Evolutionary conservation across 2,797 vertebrate species (phyloP).

Genomic region (Sparidentex hasta): DNA sequence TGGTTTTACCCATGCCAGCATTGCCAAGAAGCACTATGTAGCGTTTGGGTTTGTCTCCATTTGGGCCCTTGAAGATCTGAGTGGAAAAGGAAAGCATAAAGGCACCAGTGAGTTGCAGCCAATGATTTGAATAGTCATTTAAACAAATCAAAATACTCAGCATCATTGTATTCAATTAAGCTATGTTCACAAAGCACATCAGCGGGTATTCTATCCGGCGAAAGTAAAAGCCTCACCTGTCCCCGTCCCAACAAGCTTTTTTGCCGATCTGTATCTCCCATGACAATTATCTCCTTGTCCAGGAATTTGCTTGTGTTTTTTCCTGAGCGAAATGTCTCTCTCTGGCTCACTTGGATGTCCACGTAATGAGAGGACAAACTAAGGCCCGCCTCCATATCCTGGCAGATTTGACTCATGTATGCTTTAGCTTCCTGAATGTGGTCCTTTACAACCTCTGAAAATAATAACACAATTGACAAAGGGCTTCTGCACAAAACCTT

Average conservation of each 20-base stretch:
- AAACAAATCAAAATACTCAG: neutral
- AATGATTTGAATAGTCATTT: neutral
- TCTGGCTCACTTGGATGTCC: slow-evolving; percentile 82
- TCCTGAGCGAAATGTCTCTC: slow-evolving; percentile 80
- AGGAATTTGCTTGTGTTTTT: slow-evolving; percentile 84
- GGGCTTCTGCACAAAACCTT: neutral
- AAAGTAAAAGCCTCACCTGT: slow-evolving; percentile 72
- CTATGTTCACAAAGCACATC: neutral
- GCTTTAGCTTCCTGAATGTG: slow-evolving; percentile 82
- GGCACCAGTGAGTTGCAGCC: neutral
- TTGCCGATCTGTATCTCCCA: slow-evolving; percentile 83
- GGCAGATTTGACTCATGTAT: slow-evolving; percentile 75
- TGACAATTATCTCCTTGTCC: slow-evolving; percentile 87
- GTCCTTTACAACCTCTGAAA: slow-evolving; percentile 84
- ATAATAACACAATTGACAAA: neutral
- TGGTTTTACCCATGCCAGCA: slow-evolving; percentile 92
- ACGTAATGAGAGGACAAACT: slow-evolving; percentile 84
- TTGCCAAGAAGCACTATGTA: slow-evolving; percentile 89
- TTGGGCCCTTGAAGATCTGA: slow-evolving; percentile 73
- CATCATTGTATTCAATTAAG: neutral
- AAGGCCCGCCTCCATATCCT: slow-evolving; percentile 70
- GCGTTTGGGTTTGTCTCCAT: slow-evolving; percentile 77
- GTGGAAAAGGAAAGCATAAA: slow-evolving; percentile 9
- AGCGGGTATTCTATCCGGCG: neutral
- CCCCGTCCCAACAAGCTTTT: slow-evolving; percentile 68